These are phyloP conservation scores for Helicoverpa assulta DNA, from an alignment of 2,888 invertebrate genomes.

Conservation along the genomic window DNA sequence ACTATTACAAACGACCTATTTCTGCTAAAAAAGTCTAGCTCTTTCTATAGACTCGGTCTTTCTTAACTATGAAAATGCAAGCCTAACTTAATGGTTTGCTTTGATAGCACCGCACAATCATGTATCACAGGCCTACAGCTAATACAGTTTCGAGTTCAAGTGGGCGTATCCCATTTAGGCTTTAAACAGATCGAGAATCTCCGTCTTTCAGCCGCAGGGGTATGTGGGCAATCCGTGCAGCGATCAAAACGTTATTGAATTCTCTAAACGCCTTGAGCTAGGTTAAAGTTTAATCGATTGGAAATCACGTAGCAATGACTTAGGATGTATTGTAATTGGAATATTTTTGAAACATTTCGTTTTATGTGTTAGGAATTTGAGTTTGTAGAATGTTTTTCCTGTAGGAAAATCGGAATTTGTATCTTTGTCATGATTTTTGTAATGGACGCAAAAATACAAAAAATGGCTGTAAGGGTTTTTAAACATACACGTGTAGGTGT, in stretches of 20 bases:
- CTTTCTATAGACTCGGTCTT: not conserved
- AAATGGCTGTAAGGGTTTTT: too few relatives aligned
- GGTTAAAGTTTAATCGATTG: slow-evolving; percentile 72
- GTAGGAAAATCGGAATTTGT: not conserved
- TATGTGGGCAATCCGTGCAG: slow-evolving; percentile 66
- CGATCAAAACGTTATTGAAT: slow-evolving; percentile 77
- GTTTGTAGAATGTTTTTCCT: not conserved
- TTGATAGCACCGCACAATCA: not conserved
- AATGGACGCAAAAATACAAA: too few relatives aligned
- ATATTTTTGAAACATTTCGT: not conserved
- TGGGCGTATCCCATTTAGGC: slow-evolving; percentile 52
- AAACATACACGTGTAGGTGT: too few relatives aligned
- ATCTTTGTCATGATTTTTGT: too few relatives aligned
- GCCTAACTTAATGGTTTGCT: not conserved
- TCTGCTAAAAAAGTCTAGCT: not conserved
- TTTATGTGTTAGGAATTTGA: not conserved
- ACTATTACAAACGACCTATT: not conserved
- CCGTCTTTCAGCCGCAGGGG: slow-evolving; percentile 64
- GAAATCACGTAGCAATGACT: slow-evolving; percentile 48
- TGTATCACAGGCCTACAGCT: slow-evolving; percentile 25
- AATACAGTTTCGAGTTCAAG: slow-evolving; percentile 54
- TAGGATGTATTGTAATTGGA: slow-evolving; percentile 25
- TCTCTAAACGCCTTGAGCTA: slow-evolving; percentile 67
- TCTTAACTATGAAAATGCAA: not conserved
- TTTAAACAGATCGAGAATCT: slow-evolving; percentile 59